Base-by-base conservation (phyloP, 64 coral and sea anemone genomes). In the Orbicella faveolata region DNA sequence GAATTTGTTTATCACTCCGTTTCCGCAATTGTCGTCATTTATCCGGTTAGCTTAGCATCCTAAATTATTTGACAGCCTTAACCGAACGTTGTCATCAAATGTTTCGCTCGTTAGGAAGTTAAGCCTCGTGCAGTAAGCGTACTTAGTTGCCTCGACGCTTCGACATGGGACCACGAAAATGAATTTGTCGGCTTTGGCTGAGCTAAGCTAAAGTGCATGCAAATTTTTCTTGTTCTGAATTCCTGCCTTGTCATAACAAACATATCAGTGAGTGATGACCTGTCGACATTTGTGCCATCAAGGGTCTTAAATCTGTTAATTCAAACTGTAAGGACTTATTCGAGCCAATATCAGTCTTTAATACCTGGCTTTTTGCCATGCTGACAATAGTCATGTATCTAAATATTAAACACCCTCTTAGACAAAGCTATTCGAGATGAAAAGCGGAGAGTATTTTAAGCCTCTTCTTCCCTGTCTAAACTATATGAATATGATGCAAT, bases 281-380 rank as follows among this genome's bases (percentile, higher is more conserved):
- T 79, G 77, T 61, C 77, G 61, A 7, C 77, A 34, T 57, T 57
- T n/a, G 1, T 70, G 67, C 21, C 67, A 70, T 2, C 21, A 33
- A 26, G 67, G 1, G 25, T 70, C 67, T 70, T 70, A 26, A 70
- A 70, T 70, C 67, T 70, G 21, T 70, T 70, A 70, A 69, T 69
- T 69, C 66, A 25, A 69, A 2, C 66, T 69, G 66, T 20, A 69
- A 69, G 21, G 20, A 9, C 23, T 69, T 26, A 33, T 70, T 70
- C 6, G 67, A 70, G 67, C 67, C 67, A 70, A 70, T 26, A 70
- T 70, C 67, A 70, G n/a, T 70, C n/a, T 70, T 70, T 70, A 70
- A 4, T 23, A 1, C 25, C 67, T n/a, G 21, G 21, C 67, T 10
- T 59, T 26, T 33, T 70, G 67, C 20, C 21, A 25, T 26, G 67